Conservation (phyloP, 1,140 invertebrate species). For the Caenorhabditis elegans region WBcel235 BX284603.4:9785501-9786000, state of each 20-base stretch:
- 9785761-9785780: slow-evolving; percentile 52
- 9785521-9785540: too few species aligned
- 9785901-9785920: background rate
- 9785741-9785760: slow-evolving; percentile 51
- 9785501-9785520: too few species aligned
- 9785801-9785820: background rate
- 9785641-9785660: too few species aligned
- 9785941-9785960: background rate
- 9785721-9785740: slow-evolving; percentile 42
- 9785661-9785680: too few species aligned
- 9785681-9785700: slow-evolving; percentile 6
- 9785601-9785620: too few species aligned
- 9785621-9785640: too few species aligned
- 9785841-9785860: background rate
- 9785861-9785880: background rate
- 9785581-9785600: too few species aligned
- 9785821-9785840: background rate
- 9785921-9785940: background rate
- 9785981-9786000: background rate
- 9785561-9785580: too few species aligned
- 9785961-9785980: background rate
- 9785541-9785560: too few species aligned
- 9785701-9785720: slow-evolving; percentile 28
- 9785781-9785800: slow-evolving; percentile 40
- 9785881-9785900: background rate